Conservation (phyloP, 2,113 vertebrate species). For the Callorhinus ursinus region DNA sequence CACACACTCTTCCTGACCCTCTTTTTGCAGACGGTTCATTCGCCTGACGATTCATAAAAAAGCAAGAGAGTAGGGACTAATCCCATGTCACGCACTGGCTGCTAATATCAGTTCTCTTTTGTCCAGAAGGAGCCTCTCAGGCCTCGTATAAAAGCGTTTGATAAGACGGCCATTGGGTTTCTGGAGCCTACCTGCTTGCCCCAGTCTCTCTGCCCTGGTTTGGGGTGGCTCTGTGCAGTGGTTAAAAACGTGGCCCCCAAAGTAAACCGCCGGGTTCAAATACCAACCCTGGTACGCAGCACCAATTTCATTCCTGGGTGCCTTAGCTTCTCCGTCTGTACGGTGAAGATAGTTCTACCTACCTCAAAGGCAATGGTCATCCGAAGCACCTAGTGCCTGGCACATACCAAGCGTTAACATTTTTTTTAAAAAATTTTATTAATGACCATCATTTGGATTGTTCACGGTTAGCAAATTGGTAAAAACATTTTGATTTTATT, state of each 20-base stretch:
- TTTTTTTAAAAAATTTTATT: not conserved
- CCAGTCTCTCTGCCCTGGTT: not conserved
- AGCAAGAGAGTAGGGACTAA: not conserved
- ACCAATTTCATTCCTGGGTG: no score
- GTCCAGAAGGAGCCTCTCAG: not conserved
- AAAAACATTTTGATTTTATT: not conserved
- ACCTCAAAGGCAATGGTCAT: not conserved
- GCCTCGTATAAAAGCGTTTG: not conserved
- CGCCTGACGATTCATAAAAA: not conserved
- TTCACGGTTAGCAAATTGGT: not conserved
- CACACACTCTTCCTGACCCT: not conserved
- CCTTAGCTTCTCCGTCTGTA: not conserved
- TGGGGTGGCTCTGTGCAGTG: not conserved
- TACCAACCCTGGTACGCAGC: not conserved
- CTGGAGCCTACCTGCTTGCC: not conserved
- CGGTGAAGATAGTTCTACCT: not conserved
- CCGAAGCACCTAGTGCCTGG: not conserved
- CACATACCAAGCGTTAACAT: not conserved
- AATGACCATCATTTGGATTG: not conserved
- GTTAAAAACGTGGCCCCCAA: not conserved
- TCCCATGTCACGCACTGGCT: rapidly evolving
- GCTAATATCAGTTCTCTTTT: not conserved
- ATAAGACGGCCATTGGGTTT: not conserved
- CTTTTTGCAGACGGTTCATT: not conserved
- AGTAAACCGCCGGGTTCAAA: not conserved